These are phyloP conservation scores for Chrysochloris asiatica DNA, from an alignment of 2,113 vertebrate genomes.

Conservation along the genomic window DNA sequence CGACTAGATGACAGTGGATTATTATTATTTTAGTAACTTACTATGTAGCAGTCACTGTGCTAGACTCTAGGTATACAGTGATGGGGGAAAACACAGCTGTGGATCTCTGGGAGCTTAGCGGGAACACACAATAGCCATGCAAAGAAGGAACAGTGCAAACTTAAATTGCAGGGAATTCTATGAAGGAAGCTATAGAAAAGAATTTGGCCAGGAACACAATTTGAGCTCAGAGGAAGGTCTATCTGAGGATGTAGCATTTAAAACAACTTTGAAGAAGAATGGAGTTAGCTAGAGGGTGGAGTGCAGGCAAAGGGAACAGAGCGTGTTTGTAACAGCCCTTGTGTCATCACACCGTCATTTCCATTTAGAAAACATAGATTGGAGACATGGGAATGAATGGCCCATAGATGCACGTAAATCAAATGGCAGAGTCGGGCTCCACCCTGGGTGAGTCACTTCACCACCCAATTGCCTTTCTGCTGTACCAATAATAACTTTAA, in stretches of 20 bases:
- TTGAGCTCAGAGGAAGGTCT: neutral
- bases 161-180: neutral
- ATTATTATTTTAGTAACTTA: too few species aligned
- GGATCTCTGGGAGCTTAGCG: neutral
- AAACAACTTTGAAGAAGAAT: neutral
- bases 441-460: neutral
- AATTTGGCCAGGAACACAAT: neutral
- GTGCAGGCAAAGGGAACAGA: neutral
- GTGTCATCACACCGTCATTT: neutral
- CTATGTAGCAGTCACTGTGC: neutral
- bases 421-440: neutral
- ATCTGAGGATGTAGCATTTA: neutral
- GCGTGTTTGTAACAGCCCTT: too few species aligned
- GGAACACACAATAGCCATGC: neutral
- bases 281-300: neutral
- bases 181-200: neutral
- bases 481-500: neutral
- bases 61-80: neutral
- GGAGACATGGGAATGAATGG: neutral
- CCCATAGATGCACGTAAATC: too few species aligned
- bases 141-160: neutral
- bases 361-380: neutral
- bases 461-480: neutral
- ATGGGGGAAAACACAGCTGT: too few species aligned
- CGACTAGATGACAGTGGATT: too few species aligned